phyloP scores from a whole-genome alignment of 35 echinoderm and acorn worm species.

The Hemicentrotus pulcherrimus region DNA sequence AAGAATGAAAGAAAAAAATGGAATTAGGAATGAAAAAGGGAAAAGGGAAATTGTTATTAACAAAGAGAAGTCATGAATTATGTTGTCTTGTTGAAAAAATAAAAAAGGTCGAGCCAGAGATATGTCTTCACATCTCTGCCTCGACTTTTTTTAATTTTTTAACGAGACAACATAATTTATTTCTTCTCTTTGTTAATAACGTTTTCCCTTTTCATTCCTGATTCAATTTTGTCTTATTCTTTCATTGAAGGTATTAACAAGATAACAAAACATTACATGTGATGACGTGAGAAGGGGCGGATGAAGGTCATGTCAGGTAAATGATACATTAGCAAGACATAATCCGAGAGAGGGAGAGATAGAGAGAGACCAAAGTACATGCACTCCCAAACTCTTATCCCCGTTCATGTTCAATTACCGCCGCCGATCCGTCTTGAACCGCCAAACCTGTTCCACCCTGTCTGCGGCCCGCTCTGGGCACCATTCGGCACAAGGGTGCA shows the following conservation, averaged over 20 bases:
- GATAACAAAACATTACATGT: neutral
- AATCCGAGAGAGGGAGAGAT: neutral
- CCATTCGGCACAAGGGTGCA: conserved; percentile 5
- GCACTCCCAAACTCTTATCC: neutral
- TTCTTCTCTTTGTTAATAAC: too few species aligned
- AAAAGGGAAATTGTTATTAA: too few species aligned
- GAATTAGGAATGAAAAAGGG: too few species aligned
- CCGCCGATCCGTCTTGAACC: neutral
- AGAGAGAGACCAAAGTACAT: neutral
- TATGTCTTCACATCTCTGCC: too few species aligned
- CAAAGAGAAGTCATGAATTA: too few species aligned
- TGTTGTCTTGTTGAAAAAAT: too few species aligned
- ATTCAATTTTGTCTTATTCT: too few species aligned
- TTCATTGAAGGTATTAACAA: neutral
- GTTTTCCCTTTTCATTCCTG: too few species aligned
- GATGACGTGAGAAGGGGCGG: neutral
- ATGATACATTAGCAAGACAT: neutral
- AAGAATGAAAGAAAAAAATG: too few species aligned
- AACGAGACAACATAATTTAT: too few species aligned
- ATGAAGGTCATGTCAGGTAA: neutral
- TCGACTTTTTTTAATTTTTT: too few species aligned
- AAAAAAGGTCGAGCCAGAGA: too few species aligned
- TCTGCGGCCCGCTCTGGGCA: neutral
- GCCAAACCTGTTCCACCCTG: neutral
- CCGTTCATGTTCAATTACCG: conserved; percentile 32